phyloP scores from a whole-genome alignment of 2,113 vertebrate genomes.

The Lonchura striata region DNA sequence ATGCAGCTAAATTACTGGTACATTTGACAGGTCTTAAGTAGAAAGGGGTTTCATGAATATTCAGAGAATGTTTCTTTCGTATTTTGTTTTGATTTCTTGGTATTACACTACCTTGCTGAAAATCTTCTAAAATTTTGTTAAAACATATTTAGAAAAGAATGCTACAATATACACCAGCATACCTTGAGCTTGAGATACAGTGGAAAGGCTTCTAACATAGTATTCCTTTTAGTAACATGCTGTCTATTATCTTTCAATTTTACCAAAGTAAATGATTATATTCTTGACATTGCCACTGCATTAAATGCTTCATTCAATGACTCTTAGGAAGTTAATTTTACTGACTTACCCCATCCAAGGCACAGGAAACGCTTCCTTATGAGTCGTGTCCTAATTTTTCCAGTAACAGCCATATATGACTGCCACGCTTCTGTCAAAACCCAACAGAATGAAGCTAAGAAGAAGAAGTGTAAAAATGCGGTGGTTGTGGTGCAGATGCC shows the following conservation, averaged over 20 bases:
- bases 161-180: background rate
- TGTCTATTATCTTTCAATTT: background rate
- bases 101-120: slow-evolving; percentile 1
- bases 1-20: slow-evolving; percentile 85
- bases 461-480: slow-evolving; percentile 98
- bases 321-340: background rate
- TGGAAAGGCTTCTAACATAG: background rate
- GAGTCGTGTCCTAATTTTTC: slow-evolving; percentile 96
- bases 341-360: slow-evolving; percentile 94
- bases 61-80: slow-evolving; percentile 18
- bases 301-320: background rate
- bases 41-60: slow-evolving; percentile 49
- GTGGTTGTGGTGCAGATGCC: slow-evolving; percentile 96
- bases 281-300: background rate
- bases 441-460: slow-evolving; percentile 99
- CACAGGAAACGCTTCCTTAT: slow-evolving; percentile 98
- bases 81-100: slow-evolving; percentile 17
- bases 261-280: background rate
- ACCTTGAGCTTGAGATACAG: background rate
- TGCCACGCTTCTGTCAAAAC: slow-evolving; percentile 99
- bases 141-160: background rate
- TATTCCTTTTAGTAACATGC: background rate
- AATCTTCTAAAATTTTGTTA: slow-evolving; percentile 26
- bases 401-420: slow-evolving; percentile 99
- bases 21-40: slow-evolving; percentile 75